Percentiles rank a stretch among this genome's conserved stretches.
phyloP scores from a whole-genome alignment of 1,140 invertebrate genomes.

The Lepidurus couesii region DNA sequence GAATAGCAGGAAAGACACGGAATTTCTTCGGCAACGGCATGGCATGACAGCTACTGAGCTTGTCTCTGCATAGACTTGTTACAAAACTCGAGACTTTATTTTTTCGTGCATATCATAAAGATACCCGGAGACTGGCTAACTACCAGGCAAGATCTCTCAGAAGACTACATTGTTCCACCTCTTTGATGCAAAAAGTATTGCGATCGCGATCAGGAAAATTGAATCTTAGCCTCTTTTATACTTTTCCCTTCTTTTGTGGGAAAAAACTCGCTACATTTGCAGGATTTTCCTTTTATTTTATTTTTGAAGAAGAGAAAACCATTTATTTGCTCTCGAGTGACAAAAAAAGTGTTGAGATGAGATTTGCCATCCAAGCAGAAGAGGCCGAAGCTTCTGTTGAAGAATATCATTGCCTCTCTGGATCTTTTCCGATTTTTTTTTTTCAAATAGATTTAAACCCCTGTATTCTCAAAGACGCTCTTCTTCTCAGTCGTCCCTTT shows the following conservation, averaged over 20 bases:
- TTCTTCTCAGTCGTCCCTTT: not conserved
- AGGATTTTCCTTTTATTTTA: not conserved
- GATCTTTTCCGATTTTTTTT: not conserved
- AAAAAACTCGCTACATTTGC: not conserved
- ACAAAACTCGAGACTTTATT: not conserved
- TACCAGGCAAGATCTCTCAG: not conserved
- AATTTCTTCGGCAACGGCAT: not conserved
- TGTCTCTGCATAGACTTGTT: not conserved
- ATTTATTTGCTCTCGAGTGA: conserved; percentile 19
- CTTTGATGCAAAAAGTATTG: not conserved
- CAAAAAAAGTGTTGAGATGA: conserved; percentile 2
- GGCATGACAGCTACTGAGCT: not conserved
- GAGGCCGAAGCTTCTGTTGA: not conserved
- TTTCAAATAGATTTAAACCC: not conserved
- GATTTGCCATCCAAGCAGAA: conserved; percentile 9
- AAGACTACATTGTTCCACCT: not conserved
- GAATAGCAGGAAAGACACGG: not conserved
- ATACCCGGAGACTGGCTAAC: not conserved
- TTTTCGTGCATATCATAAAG: not conserved
- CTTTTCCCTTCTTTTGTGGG: not conserved
- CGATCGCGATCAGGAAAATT: not conserved
- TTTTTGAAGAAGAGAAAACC: not conserved
- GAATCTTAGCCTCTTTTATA: not conserved
- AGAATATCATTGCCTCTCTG: not conserved
- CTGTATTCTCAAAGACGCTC: not conserved